Base-by-base conservation (phyloP, 2,797 vertebrate genomes). In the Lepus oiostolus region DNA sequence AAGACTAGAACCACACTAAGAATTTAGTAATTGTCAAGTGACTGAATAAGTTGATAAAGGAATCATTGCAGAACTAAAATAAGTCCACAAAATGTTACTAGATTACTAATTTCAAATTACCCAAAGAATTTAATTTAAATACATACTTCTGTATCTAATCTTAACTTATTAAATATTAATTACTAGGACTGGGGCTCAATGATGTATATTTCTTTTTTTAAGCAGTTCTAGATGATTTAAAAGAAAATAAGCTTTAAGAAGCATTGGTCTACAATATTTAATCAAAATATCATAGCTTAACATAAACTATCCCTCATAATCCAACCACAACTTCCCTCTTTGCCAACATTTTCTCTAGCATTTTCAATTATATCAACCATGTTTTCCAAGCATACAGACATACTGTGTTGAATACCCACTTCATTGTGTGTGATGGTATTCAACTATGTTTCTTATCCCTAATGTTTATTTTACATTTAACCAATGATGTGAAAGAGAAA, bases 151-250 rank as follows among this genome's bases (percentile, higher is more conserved):
- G 2, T 13, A 35, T 67, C 30, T 67, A 30, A 17, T 30, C 1
- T 35, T 60, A 76, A 47, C 42, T 47, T 47, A 82, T 35, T 88
- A 79, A 93, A 70, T 83, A 9, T 79, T n/a, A 83, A 85, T 76
- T 5, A 35, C 16, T 22, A 22, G 52, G n/a, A 1, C 67, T 74
- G 2, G 72, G n/a, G 62, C 13, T 76, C 14, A 58, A 42, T 89
- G 4, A 83, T 75, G 4, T 67, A 3, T 62, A 76, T 47, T 71
- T 80, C 21, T 28, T 1, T 5, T 38, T 22, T 70, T 60, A 58
- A 50, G 8, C 2, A 60, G 2, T 26, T 71, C 28, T 58, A 19
- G 24, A 76, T 11, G 65, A 93, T 52, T 35, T 58, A 16, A 47
- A 32, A 16, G 17, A 11, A 90, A 74, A 13, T 58, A 83, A 4